These are phyloP conservation scores for Neogobius melanostomus DNA, from an alignment of 2,113 vertebrate genomes.

Conservation along the genomic window DNA sequence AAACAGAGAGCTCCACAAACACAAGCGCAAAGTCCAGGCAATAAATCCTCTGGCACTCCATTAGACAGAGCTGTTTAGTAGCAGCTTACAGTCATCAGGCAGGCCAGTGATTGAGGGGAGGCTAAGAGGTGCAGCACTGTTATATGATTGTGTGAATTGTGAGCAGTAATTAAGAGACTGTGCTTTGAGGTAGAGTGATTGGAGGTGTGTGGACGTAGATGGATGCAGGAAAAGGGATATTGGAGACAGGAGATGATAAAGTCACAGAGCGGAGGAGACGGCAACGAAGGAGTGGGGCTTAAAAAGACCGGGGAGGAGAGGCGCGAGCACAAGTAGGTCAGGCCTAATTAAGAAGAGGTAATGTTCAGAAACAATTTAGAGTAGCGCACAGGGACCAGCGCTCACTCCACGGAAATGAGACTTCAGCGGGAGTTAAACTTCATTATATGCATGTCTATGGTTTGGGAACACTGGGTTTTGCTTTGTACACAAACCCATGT, in stretches of 20 bases:
- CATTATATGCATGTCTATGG: slow-evolving; percentile 11
- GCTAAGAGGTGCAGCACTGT: slow-evolving; percentile 56
- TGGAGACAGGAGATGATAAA: slow-evolving; percentile 35
- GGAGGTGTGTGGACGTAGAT: slow-evolving; percentile 45
- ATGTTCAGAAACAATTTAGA: slow-evolving; percentile 39
- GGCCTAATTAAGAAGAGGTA: slow-evolving; percentile 45
- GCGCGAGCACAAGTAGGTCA: slow-evolving; percentile 50
- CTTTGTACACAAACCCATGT: neutral
- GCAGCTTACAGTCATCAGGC: slow-evolving; percentile 66
- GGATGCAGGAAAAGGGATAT: slow-evolving; percentile 32
- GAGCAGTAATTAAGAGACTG: slow-evolving; percentile 58
- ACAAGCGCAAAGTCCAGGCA: slow-evolving; percentile 52
- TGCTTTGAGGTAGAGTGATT: slow-evolving; percentile 45
- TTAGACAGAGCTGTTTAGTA: slow-evolving; percentile 64
- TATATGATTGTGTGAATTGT: slow-evolving; percentile 62
- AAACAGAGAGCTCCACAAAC: slow-evolving; percentile 37
- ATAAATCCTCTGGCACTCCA: slow-evolving; percentile 69
- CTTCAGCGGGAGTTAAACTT: slow-evolving; percentile 28
- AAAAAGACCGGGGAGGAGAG: slow-evolving; percentile 37
- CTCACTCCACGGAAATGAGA: slow-evolving; percentile 32
- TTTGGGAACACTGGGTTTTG: slow-evolving; percentile 7
- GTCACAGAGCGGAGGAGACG: slow-evolving; percentile 19
- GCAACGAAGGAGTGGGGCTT: slow-evolving; percentile 22
- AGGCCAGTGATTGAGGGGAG: slow-evolving; percentile 57
- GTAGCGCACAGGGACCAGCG: slow-evolving; percentile 27